Evolutionary conservation across 2,113 vertebrate species (phyloP), one percentile per base, ranked within the genome.

Genomic region (Callaeas wilsoni): DNA sequence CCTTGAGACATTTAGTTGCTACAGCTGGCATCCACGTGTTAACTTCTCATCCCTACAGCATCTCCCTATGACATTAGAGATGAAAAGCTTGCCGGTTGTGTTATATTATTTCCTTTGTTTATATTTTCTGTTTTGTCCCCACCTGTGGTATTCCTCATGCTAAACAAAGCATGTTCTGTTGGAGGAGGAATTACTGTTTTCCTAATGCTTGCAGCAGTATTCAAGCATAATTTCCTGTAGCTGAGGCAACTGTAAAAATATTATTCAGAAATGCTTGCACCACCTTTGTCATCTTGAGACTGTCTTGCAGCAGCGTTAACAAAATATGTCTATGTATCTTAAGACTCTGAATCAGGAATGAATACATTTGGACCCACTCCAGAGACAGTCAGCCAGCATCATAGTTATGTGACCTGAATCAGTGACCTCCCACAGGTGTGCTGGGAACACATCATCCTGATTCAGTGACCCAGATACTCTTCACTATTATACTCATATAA

Each of bases 11-110:
- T 69, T 84, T 92, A 90, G 91, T 92, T 91, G 76, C 84, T 91
- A 77, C 92, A 97, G 93, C 91, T 88, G 92, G 69, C 41, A 93
- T 94, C 82, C 89, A 78, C 57, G 71, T 90, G 62, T 95, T 94
- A 88, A 90, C 27, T 35, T 76, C 77, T 70, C 78, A 86, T 84
- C 55, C 44, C 62, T 30, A 87, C 70, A 93, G 25, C 7, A 10
- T 80, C 50, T 78, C 78, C 39, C 47, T 84, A 65, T 50, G 78
- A 96, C 50, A 64, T 39, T 29, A 49, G 56, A 85, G 75, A 96
- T 88, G 12, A 93, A 96, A 96, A 87, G 84, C 78, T 73, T 91
- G 74, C 46, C 9, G 7, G 37, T 71, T 88, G 55, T 78, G 27
- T 89, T 92, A 92, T 37, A 86, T 55, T 84, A 70, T 91, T 94